A percentile compares a stretch with the other conserved stretches of the same genome.
These are phyloP conservation scores for Xylophagus ater DNA, from an alignment of 2,888 invertebrate genomes.

Conservation along the genomic window DNA sequence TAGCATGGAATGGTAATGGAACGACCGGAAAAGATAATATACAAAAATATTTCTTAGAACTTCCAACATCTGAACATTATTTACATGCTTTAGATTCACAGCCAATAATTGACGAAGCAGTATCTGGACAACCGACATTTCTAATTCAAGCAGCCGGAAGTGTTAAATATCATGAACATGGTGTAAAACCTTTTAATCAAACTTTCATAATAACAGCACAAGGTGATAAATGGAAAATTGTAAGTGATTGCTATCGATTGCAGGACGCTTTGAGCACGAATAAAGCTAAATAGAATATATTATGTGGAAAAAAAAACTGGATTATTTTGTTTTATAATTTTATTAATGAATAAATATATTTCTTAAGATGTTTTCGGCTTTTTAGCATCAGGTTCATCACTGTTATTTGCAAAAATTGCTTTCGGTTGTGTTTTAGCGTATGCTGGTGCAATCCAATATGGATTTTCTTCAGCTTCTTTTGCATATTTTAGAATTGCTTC, in stretches of 20 bases:
- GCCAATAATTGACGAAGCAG: constrained; percentile 65
- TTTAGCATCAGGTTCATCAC: constrained; percentile 30
- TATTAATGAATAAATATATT: background rate
- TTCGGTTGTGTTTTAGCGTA: constrained; percentile 82
- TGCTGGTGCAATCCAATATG: constrained; percentile 92
- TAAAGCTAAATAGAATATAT: constrained; percentile 10
- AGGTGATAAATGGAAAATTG: constrained; percentile 88
- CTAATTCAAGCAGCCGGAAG: constrained; percentile 74
- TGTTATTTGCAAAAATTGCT: constrained; percentile 57
- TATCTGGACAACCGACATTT: constrained; percentile 67
- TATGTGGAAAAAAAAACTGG: too few relatives aligned
- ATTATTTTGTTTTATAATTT: too few relatives aligned
- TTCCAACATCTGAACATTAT: constrained; percentile 70
- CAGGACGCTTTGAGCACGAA: constrained; percentile 43
- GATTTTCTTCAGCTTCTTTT: constrained; percentile 90
- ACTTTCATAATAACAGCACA: constrained; percentile 79
- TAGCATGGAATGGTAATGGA: constrained; percentile 90
- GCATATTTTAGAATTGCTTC: constrained; percentile 92
- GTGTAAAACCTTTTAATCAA: constrained; percentile 63
- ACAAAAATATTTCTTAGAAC: constrained; percentile 70
- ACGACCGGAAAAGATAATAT: constrained; percentile 69
- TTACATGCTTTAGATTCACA: constrained; percentile 77
- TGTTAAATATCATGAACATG: constrained; percentile 56
- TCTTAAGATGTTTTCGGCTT: constrained; percentile 30
- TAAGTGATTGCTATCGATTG: constrained; percentile 75